phyloP scores from a whole-genome alignment of 1,140 invertebrate species.

The Drosophila pachea region DNA sequence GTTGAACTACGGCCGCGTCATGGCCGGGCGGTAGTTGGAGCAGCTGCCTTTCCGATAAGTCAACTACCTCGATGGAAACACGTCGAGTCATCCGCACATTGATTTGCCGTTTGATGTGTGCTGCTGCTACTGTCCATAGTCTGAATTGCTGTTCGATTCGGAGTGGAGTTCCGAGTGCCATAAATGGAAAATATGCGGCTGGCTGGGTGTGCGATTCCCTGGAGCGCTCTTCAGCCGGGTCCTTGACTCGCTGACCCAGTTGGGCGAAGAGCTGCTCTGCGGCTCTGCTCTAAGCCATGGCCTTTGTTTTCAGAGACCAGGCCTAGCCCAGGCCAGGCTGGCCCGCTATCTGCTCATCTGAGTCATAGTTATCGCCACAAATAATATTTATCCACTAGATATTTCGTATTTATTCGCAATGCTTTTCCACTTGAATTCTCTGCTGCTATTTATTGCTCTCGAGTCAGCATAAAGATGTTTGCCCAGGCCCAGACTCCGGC shows the following conservation, averaged over 20 bases:
- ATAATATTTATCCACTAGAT: slow-evolving; percentile 61
- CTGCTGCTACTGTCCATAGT: slow-evolving; percentile 65
- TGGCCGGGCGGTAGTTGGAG: not conserved
- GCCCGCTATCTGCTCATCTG: slow-evolving; percentile 3
- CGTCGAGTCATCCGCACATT: slow-evolving; percentile 68
- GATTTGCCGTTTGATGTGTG: slow-evolving; percentile 54
- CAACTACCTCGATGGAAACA: slow-evolving; percentile 34
- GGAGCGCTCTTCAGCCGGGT: slow-evolving; percentile 56
- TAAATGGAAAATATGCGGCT: slow-evolving; percentile 36
- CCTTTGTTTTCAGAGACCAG: slow-evolving; percentile 42
- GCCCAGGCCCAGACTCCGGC: not conserved
- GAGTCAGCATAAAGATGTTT: slow-evolving; percentile 56
- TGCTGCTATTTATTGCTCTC: slow-evolving; percentile 60
- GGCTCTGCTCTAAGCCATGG: too few relatives aligned
- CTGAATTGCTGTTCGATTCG: slow-evolving; percentile 1
- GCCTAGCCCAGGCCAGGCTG: slow-evolving; percentile 3
- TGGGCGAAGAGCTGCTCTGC: slow-evolving; percentile 36
- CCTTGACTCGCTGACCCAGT: slow-evolving; percentile 75
- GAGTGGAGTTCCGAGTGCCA: slow-evolving; percentile 23
- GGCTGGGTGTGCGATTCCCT: slow-evolving; percentile 41
- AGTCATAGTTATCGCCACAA: slow-evolving; percentile 47
- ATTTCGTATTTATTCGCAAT: slow-evolving; percentile 63
- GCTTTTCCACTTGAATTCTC: slow-evolving; percentile 68
- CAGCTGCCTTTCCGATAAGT: slow-evolving; percentile 37
- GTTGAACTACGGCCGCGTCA: not conserved